phyloP scores from a whole-genome alignment of 2,888 invertebrate genomes.

The Plusia festucae region DNA sequence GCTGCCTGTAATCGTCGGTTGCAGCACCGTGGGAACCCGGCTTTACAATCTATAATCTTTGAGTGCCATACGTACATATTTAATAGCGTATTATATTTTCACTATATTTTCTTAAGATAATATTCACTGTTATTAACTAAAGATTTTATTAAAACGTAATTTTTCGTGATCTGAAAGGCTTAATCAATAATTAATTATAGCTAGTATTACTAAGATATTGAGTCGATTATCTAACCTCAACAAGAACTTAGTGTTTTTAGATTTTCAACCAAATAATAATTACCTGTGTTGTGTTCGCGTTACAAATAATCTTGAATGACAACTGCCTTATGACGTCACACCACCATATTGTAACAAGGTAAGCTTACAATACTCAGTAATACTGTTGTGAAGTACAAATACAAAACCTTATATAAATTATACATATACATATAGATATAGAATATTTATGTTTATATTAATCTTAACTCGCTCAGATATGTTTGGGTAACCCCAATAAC shows the following conservation, averaged over 20 bases:
- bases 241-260: background rate
- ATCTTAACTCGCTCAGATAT: slow-evolving; percentile 44
- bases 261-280: slow-evolving; percentile 12
- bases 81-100: slow-evolving; percentile 27
- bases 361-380: slow-evolving; percentile 71
- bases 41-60: slow-evolving; percentile 51
- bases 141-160: slow-evolving; percentile 50
- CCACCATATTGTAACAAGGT: slow-evolving; percentile 46
- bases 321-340: slow-evolving; percentile 19
- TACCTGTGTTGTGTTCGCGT: background rate
- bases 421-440: slow-evolving; percentile 34
- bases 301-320: slow-evolving; percentile 5
- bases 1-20: too few relatives aligned
- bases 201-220: slow-evolving; percentile 49
- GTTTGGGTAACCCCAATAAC: slow-evolving; percentile 23
- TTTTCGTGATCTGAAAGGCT: slow-evolving; percentile 51
- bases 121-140: slow-evolving; percentile 50
- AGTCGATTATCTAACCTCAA: slow-evolving; percentile 3
- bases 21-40: too few relatives aligned
- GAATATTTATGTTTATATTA: slow-evolving; percentile 28
- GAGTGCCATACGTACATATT: slow-evolving; percentile 61
- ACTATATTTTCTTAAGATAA: slow-evolving; percentile 52
- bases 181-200: slow-evolving; percentile 43
- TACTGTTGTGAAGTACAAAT: slow-evolving; percentile 74
- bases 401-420: slow-evolving; percentile 42